Conservation (phyloP, 2,797 vertebrate genomes). For the Crocodylus rhombifer region DNA sequence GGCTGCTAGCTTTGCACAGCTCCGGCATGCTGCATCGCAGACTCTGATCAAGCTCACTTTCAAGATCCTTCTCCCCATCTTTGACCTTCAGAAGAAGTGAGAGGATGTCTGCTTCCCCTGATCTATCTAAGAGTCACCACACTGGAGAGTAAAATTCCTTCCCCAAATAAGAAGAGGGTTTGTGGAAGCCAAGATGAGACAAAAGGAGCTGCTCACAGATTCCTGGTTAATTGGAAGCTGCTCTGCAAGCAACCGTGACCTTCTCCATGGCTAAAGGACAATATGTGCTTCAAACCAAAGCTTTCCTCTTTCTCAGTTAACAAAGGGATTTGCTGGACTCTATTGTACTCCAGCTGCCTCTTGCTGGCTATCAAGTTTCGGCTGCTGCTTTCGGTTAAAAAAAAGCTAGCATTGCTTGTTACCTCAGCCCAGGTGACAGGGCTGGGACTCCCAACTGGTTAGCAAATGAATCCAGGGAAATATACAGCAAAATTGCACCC, state of each 20-base stretch:
- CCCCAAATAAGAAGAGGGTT: rapidly evolving
- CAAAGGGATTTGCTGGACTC: not conserved
- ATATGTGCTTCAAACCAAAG: constrained; percentile 9
- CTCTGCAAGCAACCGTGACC: constrained; percentile 13
- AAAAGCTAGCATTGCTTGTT: not conserved
- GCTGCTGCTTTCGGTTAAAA: not conserved
- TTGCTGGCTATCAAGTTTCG: not conserved
- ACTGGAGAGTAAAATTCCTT: not conserved
- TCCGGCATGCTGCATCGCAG: rapidly evolving
- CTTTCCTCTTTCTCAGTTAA: not conserved
- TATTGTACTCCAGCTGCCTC: rapidly evolving
- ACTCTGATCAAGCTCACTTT: not conserved
- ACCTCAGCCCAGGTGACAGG: rapidly evolving
- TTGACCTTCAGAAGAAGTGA: not conserved
- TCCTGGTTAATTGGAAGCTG: constrained; percentile 24
- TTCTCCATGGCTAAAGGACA: constrained; percentile 9
- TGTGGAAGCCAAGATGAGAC: not conserved
- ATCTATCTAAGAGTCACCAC: not conserved
- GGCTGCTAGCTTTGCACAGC: not conserved
- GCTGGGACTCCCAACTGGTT: rapidly evolving
- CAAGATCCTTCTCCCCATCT: not conserved
- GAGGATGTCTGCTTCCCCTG: too few relatives aligned
- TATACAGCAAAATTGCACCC: rapidly evolving
- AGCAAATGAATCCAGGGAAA: not conserved
- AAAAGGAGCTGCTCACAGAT: not conserved